Evolutionary conservation across 2,113 vertebrate species (phyloP), one percentile per base, ranked within the genome.

Genomic region (Anas platyrhynchos): DNA sequence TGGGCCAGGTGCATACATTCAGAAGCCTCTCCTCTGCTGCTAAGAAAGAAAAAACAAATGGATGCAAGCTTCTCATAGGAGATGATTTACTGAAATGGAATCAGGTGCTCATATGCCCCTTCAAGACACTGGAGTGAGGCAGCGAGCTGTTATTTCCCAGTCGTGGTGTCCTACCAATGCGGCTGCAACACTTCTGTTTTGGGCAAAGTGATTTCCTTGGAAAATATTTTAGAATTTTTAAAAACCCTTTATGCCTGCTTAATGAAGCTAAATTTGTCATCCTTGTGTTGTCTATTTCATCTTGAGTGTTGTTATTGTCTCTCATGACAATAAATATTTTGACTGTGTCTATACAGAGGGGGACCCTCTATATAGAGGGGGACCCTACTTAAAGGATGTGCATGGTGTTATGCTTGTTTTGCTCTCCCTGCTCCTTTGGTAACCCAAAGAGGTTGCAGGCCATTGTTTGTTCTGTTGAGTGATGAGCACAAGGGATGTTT

Each of bases 231-330:
- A 75, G 91, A 85, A 73, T 16, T 13, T 73, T 73, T 92, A 55
- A 68, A 94, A 94, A 94, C 65, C 69, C 56, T 75, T 81, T 66
- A n/a, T 88, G 12, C 12, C 16, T 66, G 77, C 48, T n/a, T 72
- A 54, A 80, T 34, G 38, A 63, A 85, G 11, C 21, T 10, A 44
- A 68, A 73, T 16, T 16, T 43, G 13, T 22, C 61, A 44, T 71
- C 31, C 32, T 43, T 46, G 31, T 27, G 15, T 93, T 93, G 41
- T 93, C 46, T 92, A 36, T 88, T 93, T 91, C 22, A 93, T 56
- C 88, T 92, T 95, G 79, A 91, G 54, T 88, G 77, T 66, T 93
- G 78, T 92, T 97, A 73, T 91, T 91, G 78, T 69, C 65, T 96
- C n/a, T 71, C 65, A n/a, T 73, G 89, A 82, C 76, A 95, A 52